Base-by-base conservation (phyloP, 1,140 invertebrate species). In the Caenorhabditis latens region DNA sequence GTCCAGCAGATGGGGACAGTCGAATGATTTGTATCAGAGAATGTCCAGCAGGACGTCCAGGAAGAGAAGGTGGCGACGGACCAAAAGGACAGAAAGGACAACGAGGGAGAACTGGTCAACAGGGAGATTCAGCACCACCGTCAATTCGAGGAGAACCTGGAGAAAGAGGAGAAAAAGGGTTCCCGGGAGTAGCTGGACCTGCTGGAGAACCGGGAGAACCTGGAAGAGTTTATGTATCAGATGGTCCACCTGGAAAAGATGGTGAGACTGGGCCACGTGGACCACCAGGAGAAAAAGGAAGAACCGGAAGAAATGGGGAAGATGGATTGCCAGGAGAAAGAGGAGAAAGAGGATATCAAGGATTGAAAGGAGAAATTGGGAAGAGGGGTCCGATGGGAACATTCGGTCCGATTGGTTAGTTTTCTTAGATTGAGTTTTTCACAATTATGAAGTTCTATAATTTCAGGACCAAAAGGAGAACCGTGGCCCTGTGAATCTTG, bases 401-500 rank as follows among this genome's bases (percentile, higher is more conserved):
- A 19, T 84, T 84, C 21, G 82, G 58, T 4, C 53, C 53, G 3
- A 58, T 84, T 6, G 53, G 58, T 57, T 0, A 84, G 58, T 16
- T 32, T 32, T 32, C 32, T 32, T 43, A n/a, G 24, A 42, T 0
- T n/a, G n/a, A 11, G 5, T 16, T 14, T 14, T 6, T 53, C 16
- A 14, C 50, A 11, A 3, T 8, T 11, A 11, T 14, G 9, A 53
- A 53, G 16, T 53, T 11, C 16, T 53, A 14, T 50, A 2, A 14
- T 75, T 50, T 67, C 14, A 67, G 84, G 46, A 40, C 84, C 84
- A 42, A 85, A 75, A 79, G 71, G 71, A 21, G 71, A 79, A 13
- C 71, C 71, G 24, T 85, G 84, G 84, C 84, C 84, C 11, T 85
- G 84, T 32, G 84, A 85, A 55, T 75, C 65, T 21, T 85, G 84